phyloP scores from a whole-genome alignment of 2,797 vertebrate genomes.

The Oreochromis mossambicus region DNA sequence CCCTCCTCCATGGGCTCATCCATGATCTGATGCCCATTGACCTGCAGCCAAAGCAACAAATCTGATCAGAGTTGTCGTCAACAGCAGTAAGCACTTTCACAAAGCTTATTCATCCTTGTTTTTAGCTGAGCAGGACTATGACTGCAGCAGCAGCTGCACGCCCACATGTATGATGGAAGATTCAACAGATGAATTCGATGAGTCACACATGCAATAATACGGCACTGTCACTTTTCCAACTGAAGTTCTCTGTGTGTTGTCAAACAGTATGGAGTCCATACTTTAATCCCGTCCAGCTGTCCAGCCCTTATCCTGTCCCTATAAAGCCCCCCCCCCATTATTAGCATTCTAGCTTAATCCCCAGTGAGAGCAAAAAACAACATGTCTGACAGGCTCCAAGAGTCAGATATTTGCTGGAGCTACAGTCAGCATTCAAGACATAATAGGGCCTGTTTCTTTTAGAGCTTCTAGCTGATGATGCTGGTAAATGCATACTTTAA shows the following conservation, averaged over 20 bases:
- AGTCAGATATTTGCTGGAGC: slow-evolving; percentile 27
- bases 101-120: slow-evolving; percentile 38
- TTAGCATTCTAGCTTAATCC: slow-evolving; percentile 69
- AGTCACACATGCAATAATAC: slow-evolving; percentile 58
- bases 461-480: background rate
- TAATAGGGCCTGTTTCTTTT: background rate
- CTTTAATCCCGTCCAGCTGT: slow-evolving; percentile 59
- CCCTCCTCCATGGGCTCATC: slow-evolving; percentile 97
- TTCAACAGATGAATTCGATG: slow-evolving; percentile 62
- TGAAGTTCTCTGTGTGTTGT: slow-evolving; percentile 44
- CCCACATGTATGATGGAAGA: slow-evolving; percentile 63
- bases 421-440: slow-evolving; percentile 39
- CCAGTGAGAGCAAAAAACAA: slow-evolving; percentile 54
- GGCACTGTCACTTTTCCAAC: slow-evolving; percentile 15
- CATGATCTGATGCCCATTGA: slow-evolving; percentile 93
- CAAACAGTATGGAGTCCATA: slow-evolving; percentile 64
- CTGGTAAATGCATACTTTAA: background rate
- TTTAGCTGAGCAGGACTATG: slow-evolving; percentile 43
- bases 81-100: slow-evolving; percentile 34
- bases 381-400: slow-evolving; percentile 49
- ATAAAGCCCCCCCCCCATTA: slow-evolving; percentile 51
- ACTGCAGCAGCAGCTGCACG: slow-evolving; percentile 56
- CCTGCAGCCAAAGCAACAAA: slow-evolving; percentile 69
- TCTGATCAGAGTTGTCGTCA: slow-evolving; percentile 22
- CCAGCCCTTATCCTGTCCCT: slow-evolving; percentile 44